Conservation (phyloP, 2,113 vertebrate genomes). For the Puffinus mauretanicus region DNA sequence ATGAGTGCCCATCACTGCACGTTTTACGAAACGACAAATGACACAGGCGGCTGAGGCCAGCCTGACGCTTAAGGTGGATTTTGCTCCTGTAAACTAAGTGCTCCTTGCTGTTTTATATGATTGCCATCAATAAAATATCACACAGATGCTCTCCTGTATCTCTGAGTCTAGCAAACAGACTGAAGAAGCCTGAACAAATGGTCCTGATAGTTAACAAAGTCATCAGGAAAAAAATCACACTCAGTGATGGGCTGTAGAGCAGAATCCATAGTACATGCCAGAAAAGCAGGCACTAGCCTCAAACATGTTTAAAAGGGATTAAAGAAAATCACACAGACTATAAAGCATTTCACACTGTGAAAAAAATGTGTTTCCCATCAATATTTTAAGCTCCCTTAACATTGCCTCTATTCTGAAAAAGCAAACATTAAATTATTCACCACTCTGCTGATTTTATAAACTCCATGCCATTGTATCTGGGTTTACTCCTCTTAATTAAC, state of each 20-base stretch:
- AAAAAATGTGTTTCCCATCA: conserved; percentile 27
- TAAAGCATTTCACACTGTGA: conserved; percentile 34
- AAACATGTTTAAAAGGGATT: conserved; percentile 9
- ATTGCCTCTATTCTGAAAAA: conserved; percentile 18
- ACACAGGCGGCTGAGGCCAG: not conserved
- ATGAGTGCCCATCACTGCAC: accelerated
- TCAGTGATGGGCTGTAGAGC: not conserved
- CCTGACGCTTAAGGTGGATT: not conserved
- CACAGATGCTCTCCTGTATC: not conserved
- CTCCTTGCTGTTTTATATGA: not conserved
- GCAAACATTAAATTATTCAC: conserved; percentile 69
- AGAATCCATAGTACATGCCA: not conserved
- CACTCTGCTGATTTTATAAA: conserved; percentile 35
- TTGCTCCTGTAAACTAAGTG: not conserved
- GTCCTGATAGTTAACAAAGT: not conserved
- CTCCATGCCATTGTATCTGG: not conserved
- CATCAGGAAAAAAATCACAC: not conserved
- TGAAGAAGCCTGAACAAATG: not conserved
- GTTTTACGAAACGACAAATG: not conserved
- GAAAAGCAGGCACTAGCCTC: not conserved
- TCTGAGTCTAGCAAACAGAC: not conserved
- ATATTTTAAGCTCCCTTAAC: conserved; percentile 61
- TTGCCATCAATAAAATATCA: conserved; percentile 31
- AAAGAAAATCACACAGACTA: conserved; percentile 20
- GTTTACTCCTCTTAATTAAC: conserved; percentile 31